Evolutionary conservation across 2,888 invertebrate species (phyloP).

Genomic region (Gryllus longicercus): DNA sequence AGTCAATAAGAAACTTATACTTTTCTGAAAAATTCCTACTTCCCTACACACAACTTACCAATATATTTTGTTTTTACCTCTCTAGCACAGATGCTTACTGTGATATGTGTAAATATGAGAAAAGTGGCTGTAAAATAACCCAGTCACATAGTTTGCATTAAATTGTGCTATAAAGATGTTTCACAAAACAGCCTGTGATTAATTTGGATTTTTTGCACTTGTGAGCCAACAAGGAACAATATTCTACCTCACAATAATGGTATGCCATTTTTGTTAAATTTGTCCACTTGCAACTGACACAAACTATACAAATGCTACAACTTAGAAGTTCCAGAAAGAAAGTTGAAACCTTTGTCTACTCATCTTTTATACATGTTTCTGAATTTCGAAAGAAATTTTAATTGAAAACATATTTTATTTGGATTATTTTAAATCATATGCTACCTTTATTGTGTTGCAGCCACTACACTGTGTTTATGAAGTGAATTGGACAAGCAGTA

Average conservation of each 20-base stretch:
- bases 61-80: conserved; percentile 19
- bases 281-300: not conserved
- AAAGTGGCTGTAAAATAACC: conserved; percentile 26
- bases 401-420: not conserved
- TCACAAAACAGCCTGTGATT: conserved; percentile 27
- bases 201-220: conserved; percentile 30
- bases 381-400: too few species aligned
- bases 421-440: not conserved
- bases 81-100: conserved; percentile 36
- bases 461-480: not conserved
- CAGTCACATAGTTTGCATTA: conserved; percentile 22
- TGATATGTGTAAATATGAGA: conserved; percentile 35
- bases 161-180: not conserved
- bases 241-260: conserved; percentile 31
- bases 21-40: conserved; percentile 17
- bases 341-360: too few species aligned
- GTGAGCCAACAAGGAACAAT: conserved; percentile 31
- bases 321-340: too few species aligned
- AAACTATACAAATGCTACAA: too few species aligned
- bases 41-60: conserved; percentile 18
- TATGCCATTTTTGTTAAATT: conserved; percentile 22
- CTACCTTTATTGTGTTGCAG: not conserved
- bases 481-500: too few species aligned
- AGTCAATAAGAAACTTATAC: not conserved
- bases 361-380: too few species aligned